phyloP scores from a whole-genome alignment of 1,140 invertebrate species.

The Acromyrmex echinatior region DNA sequence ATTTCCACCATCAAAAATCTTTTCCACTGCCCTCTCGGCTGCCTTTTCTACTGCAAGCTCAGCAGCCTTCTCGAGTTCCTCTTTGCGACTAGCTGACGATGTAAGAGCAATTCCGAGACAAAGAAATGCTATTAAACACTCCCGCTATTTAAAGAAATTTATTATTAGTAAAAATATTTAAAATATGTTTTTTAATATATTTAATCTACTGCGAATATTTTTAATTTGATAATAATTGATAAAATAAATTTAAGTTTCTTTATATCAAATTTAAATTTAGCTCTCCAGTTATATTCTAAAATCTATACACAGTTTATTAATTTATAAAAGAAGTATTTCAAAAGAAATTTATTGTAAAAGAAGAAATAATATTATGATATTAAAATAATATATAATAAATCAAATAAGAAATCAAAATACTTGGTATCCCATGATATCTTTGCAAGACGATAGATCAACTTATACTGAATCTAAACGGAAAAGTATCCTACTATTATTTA shows the following conservation, averaged over 20 bases:
- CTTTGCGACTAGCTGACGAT: constrained; percentile 73
- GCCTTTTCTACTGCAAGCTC: constrained; percentile 84
- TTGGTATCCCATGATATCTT: constrained; percentile 72
- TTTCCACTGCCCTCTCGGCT: constrained; percentile 84
- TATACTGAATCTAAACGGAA: constrained; percentile 75
- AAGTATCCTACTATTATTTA: constrained; percentile 81
- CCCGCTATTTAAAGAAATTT: constrained; percentile 27
- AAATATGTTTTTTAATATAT: neutral
- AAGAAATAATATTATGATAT: neutral
- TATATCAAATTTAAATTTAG: neutral
- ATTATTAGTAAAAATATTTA: neutral
- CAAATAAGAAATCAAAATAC: constrained; percentile 55
- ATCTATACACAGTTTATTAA: neutral
- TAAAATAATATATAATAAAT: no score
- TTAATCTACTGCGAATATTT: neutral
- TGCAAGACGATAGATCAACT: constrained; percentile 63
- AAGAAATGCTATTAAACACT: constrained; percentile 65
- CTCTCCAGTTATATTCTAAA: neutral
- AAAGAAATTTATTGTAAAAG: neutral
- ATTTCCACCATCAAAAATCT: constrained; percentile 82
- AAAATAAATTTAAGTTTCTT: neutral
- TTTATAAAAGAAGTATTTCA: neutral
- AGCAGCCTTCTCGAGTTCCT: constrained; percentile 83
- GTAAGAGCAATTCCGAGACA: constrained; percentile 68
- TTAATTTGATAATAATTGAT: neutral